Evolutionary conservation across 2,797 vertebrate genomes (phyloP).

Genomic region (Crenuchus spilurus): DNA sequence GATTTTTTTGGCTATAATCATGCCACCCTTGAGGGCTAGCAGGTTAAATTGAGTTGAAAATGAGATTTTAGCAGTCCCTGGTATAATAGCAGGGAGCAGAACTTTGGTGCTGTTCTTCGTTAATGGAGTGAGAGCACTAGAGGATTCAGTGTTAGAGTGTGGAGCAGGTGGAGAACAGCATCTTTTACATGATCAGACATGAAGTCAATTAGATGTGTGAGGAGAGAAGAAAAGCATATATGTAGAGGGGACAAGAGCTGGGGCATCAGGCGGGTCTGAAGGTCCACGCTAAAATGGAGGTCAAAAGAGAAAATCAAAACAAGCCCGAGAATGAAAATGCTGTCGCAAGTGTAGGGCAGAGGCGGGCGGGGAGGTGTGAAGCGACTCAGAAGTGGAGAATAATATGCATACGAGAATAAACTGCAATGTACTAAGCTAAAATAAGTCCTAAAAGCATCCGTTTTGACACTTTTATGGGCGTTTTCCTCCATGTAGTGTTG

Average conservation of each 20-base stretch:
- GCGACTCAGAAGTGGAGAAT: not conserved
- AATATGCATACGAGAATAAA: conserved; percentile 6
- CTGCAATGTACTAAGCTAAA: conserved; percentile 4
- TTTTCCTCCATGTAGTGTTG: not conserved
- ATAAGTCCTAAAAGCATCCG: not conserved
- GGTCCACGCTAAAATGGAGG: conserved; percentile 48
- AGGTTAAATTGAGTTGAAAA: conserved; percentile 88
- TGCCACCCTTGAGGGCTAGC: conserved; percentile 68
- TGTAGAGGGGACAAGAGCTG: conserved; percentile 48
- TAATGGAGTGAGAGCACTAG: conserved; percentile 85
- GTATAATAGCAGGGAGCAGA: conserved; percentile 80
- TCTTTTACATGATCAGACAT: conserved; percentile 82
- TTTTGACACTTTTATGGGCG: not conserved
- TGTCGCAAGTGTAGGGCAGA: conserved; percentile 26
- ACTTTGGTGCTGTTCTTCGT: conserved; percentile 79
- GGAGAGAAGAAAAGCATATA: conserved; percentile 65
- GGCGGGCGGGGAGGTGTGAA: conserved; percentile 11
- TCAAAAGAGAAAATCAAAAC: conserved; percentile 51
- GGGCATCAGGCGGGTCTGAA: conserved; percentile 46
- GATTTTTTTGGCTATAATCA: conserved; percentile 48
- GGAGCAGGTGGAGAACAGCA: conserved; percentile 80
- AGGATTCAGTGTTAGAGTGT: conserved; percentile 80
- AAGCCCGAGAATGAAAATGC: conserved; percentile 47
- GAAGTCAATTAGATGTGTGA: conserved; percentile 83
- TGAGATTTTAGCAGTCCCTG: conserved; percentile 82